phyloP scores from a whole-genome alignment of 1,140 invertebrate genomes.

The Dysdera silvatica region DNA sequence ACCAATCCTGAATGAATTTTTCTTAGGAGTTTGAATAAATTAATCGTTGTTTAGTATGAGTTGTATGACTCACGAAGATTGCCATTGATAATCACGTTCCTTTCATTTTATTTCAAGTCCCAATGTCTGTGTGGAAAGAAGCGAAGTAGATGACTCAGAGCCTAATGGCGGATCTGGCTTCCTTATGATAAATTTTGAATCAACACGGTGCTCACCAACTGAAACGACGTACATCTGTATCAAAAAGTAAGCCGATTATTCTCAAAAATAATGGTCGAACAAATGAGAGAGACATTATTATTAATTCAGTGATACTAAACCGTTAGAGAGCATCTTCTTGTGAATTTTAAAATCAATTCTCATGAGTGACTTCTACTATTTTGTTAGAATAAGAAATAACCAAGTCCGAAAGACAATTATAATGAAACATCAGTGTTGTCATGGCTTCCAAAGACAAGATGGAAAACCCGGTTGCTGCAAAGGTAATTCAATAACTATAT shows the following conservation, averaged over 20 bases:
- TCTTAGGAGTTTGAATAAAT: no score
- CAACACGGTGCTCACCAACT: slow-evolving; percentile 50
- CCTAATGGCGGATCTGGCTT: slow-evolving; percentile 34
- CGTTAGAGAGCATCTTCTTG: slow-evolving; percentile 5
- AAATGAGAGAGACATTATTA: background rate
- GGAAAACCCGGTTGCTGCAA: slow-evolving; percentile 46
- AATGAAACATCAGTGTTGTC: slow-evolving; percentile 54
- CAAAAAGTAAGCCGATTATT: slow-evolving; percentile 34
- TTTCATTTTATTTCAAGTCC: slow-evolving; percentile 28
- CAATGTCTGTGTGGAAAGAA: slow-evolving; percentile 49
- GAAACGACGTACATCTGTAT: slow-evolving; percentile 52
- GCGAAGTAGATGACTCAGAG: slow-evolving; percentile 38
- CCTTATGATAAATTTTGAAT: slow-evolving; percentile 43
- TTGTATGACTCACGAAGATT: background rate
- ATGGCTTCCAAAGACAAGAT: slow-evolving; percentile 48
- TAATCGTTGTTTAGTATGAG: background rate
- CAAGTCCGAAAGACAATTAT: slow-evolving; percentile 52
- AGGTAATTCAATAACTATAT: slow-evolving; percentile 36
- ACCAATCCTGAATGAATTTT: no score
- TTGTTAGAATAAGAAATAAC: slow-evolving; percentile 49
- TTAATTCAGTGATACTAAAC: no score
- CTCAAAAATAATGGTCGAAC: background rate
- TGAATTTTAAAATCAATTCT: slow-evolving; percentile 8
- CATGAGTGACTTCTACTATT: background rate
- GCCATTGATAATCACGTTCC: background rate